Percentiles rank a stretch among this genome's conserved stretches.
These are phyloP conservation scores for Callipepla squamata DNA, from an alignment of 2,113 vertebrate genomes.

Conservation along the genomic window DNA sequence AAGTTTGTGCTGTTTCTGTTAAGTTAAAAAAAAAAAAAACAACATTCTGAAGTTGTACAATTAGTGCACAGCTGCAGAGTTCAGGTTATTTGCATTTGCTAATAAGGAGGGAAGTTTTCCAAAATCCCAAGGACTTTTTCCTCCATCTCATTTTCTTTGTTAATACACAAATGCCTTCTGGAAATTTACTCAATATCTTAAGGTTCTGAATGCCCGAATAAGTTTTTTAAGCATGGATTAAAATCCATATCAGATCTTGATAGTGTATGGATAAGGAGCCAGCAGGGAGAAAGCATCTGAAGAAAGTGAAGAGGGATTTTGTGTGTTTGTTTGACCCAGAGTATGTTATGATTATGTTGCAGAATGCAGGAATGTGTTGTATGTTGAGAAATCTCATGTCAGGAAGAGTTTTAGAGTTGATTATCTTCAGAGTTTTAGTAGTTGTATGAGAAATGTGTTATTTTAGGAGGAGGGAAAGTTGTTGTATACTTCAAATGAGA, in stretches of 20 bases:
- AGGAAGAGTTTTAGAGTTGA: not conserved
- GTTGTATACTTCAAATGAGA: not conserved
- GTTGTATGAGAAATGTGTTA: not conserved
- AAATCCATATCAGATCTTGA: not conserved
- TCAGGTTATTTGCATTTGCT: not conserved
- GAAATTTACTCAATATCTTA: not conserved
- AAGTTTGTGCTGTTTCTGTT: not conserved
- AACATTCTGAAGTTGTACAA: not conserved
- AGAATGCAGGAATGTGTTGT: not conserved
- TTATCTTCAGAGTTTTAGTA: not conserved
- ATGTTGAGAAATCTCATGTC: not conserved
- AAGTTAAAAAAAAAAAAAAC: not conserved
- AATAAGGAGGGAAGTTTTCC: not conserved
- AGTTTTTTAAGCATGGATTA: not conserved
- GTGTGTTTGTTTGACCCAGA: not conserved
- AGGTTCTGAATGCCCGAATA: not conserved
- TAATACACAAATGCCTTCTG: not conserved
- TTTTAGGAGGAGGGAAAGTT: not conserved
- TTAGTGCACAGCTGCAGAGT: not conserved
- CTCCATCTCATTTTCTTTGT: not conserved
- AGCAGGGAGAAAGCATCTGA: not conserved
- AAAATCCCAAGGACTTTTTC: not conserved
- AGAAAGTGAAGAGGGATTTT: not conserved
- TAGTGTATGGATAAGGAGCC: not conserved
- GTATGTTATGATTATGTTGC: not conserved